Conservation (phyloP, 1,140 invertebrate genomes). For the Drosophila mayri region DNA sequence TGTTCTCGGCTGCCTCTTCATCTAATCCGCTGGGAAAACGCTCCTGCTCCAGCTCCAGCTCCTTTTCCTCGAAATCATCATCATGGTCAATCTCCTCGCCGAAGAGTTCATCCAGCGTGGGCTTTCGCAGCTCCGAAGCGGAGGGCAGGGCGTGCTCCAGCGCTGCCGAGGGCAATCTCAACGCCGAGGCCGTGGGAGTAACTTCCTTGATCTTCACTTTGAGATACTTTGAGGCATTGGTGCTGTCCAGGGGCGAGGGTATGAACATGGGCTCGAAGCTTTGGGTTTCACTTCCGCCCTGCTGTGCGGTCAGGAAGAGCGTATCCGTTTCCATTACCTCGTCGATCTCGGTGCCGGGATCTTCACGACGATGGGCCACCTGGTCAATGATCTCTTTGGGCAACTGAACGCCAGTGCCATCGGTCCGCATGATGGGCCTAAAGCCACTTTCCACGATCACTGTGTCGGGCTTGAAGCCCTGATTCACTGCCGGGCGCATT, state of each 20-base stretch:
- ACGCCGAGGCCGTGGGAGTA: slow-evolving; percentile 34
- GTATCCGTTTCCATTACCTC: slow-evolving; percentile 85
- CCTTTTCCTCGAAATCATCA: slow-evolving; percentile 29
- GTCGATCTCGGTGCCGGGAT: slow-evolving; percentile 86
- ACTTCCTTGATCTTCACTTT: slow-evolving; percentile 75
- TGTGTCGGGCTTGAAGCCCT: slow-evolving; percentile 91
- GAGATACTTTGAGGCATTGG: slow-evolving; percentile 84
- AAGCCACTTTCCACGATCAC: slow-evolving; percentile 93
- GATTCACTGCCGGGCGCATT: slow-evolving; percentile 87
- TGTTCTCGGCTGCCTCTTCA: slow-evolving; percentile 8
- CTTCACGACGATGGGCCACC: slow-evolving; percentile 85
- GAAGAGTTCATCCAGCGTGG: slow-evolving; percentile 79
- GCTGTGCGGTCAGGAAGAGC: slow-evolving; percentile 74
- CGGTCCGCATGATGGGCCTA: slow-evolving; percentile 90
- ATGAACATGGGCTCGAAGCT: slow-evolving; percentile 91
- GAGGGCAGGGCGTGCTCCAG: slow-evolving; percentile 58
- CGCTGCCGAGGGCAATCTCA: slow-evolving; percentile 58
- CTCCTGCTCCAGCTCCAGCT: slow-evolving; percentile 14
- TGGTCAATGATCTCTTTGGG: slow-evolving; percentile 84
- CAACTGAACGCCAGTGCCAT: slow-evolving; percentile 81
- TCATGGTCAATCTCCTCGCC: slow-evolving; percentile 6
- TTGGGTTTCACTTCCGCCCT: slow-evolving; percentile 86
- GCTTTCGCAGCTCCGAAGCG: slow-evolving; percentile 57
- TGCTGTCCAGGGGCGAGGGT: slow-evolving; percentile 88
- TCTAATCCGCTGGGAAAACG: neutral